Percentiles rank a stretch among this genome's conserved stretches.
Evolutionary conservation across 1,140 invertebrate species (phyloP).

Genomic region (Penaeus chinensis): DNA sequence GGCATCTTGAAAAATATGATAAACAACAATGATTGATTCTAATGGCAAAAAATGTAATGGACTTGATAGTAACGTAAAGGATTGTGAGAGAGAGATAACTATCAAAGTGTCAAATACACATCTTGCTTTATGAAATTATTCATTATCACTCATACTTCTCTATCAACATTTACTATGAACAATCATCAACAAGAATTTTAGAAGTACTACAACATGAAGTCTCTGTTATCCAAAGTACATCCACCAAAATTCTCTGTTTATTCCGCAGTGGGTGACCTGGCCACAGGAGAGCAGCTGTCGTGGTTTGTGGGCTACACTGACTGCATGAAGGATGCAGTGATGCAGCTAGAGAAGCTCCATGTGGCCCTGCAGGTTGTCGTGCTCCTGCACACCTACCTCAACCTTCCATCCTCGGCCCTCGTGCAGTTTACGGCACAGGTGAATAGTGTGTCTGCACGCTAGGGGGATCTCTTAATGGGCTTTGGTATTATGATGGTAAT

Average conservation of each 20-base stretch:
- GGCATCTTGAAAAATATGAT: too few relatives aligned
- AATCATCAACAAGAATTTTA: background rate
- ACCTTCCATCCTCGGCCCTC: slow-evolving; percentile 11
- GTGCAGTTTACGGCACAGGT: slow-evolving; percentile 41
- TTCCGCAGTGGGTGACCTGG: slow-evolving; percentile 32
- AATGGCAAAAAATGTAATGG: too few relatives aligned
- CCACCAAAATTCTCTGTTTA: background rate
- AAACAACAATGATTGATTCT: too few relatives aligned
- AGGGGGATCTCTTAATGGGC: background rate
- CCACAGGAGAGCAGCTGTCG: slow-evolving; percentile 33
- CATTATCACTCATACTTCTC: too few relatives aligned
- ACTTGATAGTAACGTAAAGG: too few relatives aligned
- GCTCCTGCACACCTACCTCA: slow-evolving; percentile 24
- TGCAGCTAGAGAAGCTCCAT: slow-evolving; percentile 41
- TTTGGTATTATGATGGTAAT: background rate
- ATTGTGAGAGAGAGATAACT: too few relatives aligned
- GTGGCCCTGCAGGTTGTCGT: slow-evolving; percentile 43
- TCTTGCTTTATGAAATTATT: too few relatives aligned
- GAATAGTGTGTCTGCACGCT: background rate
- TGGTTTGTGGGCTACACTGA: slow-evolving; percentile 26
- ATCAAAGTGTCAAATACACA: too few relatives aligned
- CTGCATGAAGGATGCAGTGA: background rate
- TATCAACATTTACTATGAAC: too few relatives aligned
- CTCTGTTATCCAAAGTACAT: background rate
- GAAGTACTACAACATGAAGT: background rate